phyloP scores from a whole-genome alignment of 64 coral and sea anemone species.

The Pocillopora damicornis region DNA sequence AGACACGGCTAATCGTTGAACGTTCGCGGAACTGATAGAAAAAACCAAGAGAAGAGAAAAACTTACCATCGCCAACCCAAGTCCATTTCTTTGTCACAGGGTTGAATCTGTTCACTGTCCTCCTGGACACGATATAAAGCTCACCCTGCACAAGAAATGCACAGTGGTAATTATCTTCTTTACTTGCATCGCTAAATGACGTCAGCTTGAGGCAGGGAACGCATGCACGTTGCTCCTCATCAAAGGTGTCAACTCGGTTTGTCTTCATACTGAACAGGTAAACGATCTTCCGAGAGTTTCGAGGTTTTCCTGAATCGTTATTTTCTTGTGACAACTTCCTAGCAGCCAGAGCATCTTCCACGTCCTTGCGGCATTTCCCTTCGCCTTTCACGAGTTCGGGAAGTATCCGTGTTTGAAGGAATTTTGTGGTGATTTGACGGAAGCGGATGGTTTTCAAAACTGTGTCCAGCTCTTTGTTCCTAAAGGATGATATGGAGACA shows the following conservation, averaged over 20 bases:
- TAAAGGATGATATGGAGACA: background rate
- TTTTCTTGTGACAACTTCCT: background rate
- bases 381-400: background rate
- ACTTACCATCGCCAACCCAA: background rate
- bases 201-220: background rate
- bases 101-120: background rate
- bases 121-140: background rate
- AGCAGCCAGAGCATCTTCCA: background rate
- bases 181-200: background rate
- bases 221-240: background rate
- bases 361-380: background rate
- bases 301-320: background rate
- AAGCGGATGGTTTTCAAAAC: background rate
- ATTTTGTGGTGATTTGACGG: slow-evolving; percentile 12
- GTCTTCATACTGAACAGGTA: background rate
- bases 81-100: slow-evolving; percentile 9
- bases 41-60: background rate
- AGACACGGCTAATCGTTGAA: too few species aligned
- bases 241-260: background rate
- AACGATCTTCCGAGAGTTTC: background rate
- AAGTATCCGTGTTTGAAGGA: background rate
- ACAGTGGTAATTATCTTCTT: slow-evolving; percentile 3
- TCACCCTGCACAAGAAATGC: background rate
- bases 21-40: too few species aligned
- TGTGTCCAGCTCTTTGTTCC: background rate